Base-by-base conservation (phyloP, 2,113 vertebrate species). In the Argyrosomus japonicus region DNA sequence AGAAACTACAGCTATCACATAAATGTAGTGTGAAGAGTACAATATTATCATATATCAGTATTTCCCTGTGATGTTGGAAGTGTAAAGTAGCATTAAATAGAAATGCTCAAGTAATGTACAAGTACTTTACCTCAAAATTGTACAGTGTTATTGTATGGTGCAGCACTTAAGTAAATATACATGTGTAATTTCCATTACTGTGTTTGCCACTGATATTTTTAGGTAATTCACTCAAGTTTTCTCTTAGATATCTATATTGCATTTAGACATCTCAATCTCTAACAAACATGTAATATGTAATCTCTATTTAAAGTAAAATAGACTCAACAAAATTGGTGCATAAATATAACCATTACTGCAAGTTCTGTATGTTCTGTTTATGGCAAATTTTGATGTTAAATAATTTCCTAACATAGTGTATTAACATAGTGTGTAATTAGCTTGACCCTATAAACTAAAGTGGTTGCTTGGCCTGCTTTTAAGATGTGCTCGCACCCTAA, bases 381-480 rank as follows among this genome's bases (percentile, higher is more conserved):
- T 45, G 10, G 25, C 61, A 54, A 5, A 25, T 27, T 45, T 27
- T 3, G 14, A 43, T 64, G n/a, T 53, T 25, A 19, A 23, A 13
- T 4, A 36, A 5, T 63, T 25, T 4, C 19, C 29, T 54, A 50
- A 79, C 15, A n/a, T 17, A 27, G 7, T 68, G n/a, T 51, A 13
- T 73, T 56, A 62, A 43, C 27, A 60, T 11, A 21, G 18, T 70
- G 54, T 77, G 68, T 81, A 57, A 83, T 72, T 45, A 74, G 45
- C 3, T 64, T 68, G 17, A 53, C 36, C 63, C 40, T 29, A 14
- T 80, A n/a, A 68, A 45, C 61, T 53, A 18, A 58, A 76, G 11
- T n/a, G 19, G 17, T 27, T 62, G 25, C 63, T 70, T 43, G 68
- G 43, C 8, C 19, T 70, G 40, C 36, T 47, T 78, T 78, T 61